Percentiles rank a stretch among this genome's conserved stretches.
Conservation (phyloP, 2,888 invertebrate species). For the Nomada fucata region DNA sequence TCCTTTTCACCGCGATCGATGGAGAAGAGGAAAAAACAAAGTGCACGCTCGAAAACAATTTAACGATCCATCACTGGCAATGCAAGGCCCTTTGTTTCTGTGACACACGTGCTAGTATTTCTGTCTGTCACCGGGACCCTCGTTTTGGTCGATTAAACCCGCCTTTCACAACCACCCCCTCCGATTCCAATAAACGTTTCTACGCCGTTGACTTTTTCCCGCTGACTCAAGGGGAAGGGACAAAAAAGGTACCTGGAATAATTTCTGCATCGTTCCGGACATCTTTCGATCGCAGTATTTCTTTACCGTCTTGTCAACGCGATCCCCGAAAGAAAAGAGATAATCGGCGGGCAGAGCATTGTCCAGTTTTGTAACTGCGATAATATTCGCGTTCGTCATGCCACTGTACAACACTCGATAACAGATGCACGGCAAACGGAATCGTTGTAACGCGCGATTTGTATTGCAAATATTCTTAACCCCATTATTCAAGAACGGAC, state of each 20-base stretch:
- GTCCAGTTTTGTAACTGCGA: not conserved
- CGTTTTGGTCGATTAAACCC: slow-evolving; percentile 18
- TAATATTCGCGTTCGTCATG: not conserved
- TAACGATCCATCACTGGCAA: slow-evolving; percentile 33
- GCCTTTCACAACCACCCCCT: not conserved
- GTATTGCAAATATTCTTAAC: slow-evolving; percentile 22
- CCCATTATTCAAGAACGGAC: not conserved
- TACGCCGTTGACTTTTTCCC: slow-evolving; percentile 27
- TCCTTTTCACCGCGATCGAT: too few species aligned
- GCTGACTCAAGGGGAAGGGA: slow-evolving; percentile 6
- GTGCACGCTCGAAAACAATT: not conserved
- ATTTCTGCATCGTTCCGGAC: not conserved
- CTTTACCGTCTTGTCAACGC: not conserved
- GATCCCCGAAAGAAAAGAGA: not conserved
- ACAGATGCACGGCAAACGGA: not conserved
- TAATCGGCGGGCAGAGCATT: not conserved
- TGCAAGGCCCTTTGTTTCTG: slow-evolving; percentile 10
- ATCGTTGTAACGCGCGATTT: not conserved
- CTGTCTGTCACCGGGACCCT: slow-evolving; percentile 26
- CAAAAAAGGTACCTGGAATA: not conserved
- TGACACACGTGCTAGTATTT: slow-evolving; percentile 28
- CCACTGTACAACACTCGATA: not conserved
- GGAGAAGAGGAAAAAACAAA: not conserved
- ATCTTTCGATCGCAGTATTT: not conserved
- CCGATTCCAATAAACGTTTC: slow-evolving; percentile 19